Evolutionary conservation across 2,797 vertebrate species (phyloP), one percentile per base, ranked within the genome.

Genomic region (Threskiornis aethiopicus): DNA sequence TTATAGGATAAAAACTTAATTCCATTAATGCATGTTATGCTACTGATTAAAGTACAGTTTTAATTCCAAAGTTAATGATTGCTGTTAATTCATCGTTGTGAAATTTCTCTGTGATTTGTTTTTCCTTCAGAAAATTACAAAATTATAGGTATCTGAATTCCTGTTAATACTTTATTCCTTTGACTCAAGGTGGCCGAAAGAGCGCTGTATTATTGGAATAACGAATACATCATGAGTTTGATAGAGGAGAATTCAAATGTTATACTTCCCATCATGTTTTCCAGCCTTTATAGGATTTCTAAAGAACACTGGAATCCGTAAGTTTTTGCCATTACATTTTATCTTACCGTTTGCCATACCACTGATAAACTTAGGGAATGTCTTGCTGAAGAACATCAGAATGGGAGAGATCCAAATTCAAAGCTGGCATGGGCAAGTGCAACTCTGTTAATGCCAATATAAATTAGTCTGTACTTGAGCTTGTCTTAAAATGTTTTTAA

Each of bases 251-350:
- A 99, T 98, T 99, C 99, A 94, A 99, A 99, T 17, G 99, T 99
- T 98, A 99, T 99, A 98, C 99, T 99, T 98, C 99, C 99, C 98
- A 99, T 99, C 98, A 99, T 99, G 99, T 99, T 99, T 95, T 98
- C 99, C 98, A 99, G 99, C 98, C 99, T 99, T 89, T 99, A 99
- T 98, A 99, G 99, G 98, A 99, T 99, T 99, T 99, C 99, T 97
- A 99, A 99, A 99, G 99, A 99, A 75, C 99, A 99, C 98, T 99
- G 99, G 99, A 99, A 99, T 98, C 99, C 99, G 99, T 99, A 98
- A 98, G 99, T 66, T 89, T 83, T 97, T 94, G 69, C 42, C n/a
- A 19, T 89, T 86, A 49, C 14, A 1, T 57, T 89, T 93, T 55
- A 16, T 42, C 17, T 96, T 55, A 26, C 11, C 18, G 5, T 64